A percentile compares a stretch with the other conserved stretches of the same genome.
phyloP scores from a whole-genome alignment of 2,888 invertebrate species.

The Dichetophora obliterata region DNA sequence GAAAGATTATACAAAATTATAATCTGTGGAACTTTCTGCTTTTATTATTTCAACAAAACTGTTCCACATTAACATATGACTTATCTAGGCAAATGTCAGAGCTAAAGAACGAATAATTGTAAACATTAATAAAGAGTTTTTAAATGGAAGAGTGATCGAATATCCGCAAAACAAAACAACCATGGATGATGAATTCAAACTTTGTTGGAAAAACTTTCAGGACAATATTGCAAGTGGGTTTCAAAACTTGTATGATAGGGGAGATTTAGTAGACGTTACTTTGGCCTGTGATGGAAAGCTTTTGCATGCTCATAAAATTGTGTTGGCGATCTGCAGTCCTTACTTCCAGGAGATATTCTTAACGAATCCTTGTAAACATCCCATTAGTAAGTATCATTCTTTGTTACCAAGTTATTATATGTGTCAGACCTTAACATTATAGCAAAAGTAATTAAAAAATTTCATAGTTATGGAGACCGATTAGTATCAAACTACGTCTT shows the following conservation, averaged over 20 bases:
- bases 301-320: constrained; percentile 72
- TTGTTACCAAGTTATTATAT: background rate
- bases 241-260: constrained; percentile 69
- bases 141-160: constrained; percentile 5
- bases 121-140: constrained; percentile 25
- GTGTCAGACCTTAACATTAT: no score
- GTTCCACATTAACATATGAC: background rate
- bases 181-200: constrained; percentile 70
- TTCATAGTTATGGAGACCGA: no score
- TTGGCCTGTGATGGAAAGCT: constrained; percentile 72
- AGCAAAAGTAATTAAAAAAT: no score
- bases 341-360: constrained; percentile 71
- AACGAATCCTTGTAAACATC: constrained; percentile 70
- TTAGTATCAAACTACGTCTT: no score
- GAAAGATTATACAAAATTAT: no score
- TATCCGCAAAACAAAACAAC: constrained; percentile 16
- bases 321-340: constrained; percentile 72
- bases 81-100: constrained; percentile 19
- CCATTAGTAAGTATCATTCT: constrained; percentile 68
- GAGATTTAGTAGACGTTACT: constrained; percentile 72
- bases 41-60: background rate
- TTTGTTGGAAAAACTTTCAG: constrained; percentile 71
- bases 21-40: background rate
- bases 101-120: constrained; percentile 16
- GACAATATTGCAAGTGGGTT: constrained; percentile 70